These are phyloP conservation scores for Drosophila grimshawi DNA, from an alignment of 1,140 invertebrate species.

Conservation along the genomic window DNA sequence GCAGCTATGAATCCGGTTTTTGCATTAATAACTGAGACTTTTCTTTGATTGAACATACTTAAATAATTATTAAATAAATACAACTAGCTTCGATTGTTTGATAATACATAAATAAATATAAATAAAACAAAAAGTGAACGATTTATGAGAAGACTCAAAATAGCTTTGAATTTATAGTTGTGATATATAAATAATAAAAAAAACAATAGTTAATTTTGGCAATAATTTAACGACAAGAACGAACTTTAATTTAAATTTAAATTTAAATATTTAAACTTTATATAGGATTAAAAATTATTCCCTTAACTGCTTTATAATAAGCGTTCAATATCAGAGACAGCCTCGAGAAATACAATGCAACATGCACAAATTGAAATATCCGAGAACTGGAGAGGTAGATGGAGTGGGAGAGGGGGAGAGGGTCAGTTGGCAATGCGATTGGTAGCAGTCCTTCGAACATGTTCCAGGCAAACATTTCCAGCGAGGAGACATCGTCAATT, in stretches of 20 bases:
- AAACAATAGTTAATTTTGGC: too few relatives aligned
- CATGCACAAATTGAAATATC: slow-evolving; percentile 54
- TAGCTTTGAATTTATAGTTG: too few relatives aligned
- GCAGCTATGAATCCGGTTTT: neutral
- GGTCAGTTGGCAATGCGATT: slow-evolving; percentile 23
- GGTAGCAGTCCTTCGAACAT: slow-evolving; percentile 19
- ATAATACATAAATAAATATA: too few relatives aligned
- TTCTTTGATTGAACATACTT: too few relatives aligned
- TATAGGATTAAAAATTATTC: neutral
- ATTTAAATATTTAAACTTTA: neutral
- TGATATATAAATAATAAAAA: too few relatives aligned
- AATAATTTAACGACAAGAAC: too few relatives aligned
- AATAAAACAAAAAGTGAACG: too few relatives aligned
- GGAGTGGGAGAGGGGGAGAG: neutral
- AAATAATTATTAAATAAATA: too few relatives aligned
- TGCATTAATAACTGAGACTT: neutral
- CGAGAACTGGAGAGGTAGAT: neutral
- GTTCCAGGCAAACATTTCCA: slow-evolving; percentile 23
- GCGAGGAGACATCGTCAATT: neutral
- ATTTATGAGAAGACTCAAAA: too few relatives aligned
- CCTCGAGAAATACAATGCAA: neutral
- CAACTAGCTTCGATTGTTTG: too few relatives aligned
- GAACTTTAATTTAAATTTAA: too few relatives aligned
- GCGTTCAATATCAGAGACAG: neutral
- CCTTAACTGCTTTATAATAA: neutral